Evolutionary conservation across 2,797 vertebrate species (phyloP).

Genomic region (Enteromius anoplus): DNA sequence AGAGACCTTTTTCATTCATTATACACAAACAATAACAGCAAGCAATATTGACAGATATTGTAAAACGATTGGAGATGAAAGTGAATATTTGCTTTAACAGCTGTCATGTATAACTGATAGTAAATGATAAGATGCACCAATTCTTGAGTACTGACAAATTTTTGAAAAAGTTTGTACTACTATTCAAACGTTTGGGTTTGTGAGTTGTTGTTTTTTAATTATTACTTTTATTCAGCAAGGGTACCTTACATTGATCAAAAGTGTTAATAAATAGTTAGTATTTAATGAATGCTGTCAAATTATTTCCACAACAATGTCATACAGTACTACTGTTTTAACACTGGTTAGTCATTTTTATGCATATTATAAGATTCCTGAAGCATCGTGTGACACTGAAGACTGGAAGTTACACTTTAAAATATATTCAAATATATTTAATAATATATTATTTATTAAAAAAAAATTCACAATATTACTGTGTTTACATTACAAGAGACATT

Average conservation of each 20-base stretch:
- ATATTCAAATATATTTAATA: not conserved
- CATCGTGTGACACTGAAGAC: not conserved
- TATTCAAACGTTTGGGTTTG: not conserved
- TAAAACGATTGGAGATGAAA: not conserved
- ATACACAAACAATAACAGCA: conserved; percentile 28
- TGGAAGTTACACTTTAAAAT: too few relatives aligned
- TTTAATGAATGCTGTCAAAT: not conserved
- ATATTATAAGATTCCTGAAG: too few relatives aligned
- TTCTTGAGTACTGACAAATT: not conserved
- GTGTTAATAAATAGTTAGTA: not conserved
- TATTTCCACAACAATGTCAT: not conserved
- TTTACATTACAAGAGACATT: not conserved
- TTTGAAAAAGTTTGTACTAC: not conserved
- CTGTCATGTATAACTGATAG: not conserved
- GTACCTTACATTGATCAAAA: not conserved
- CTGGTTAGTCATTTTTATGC: not conserved
- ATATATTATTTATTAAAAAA: too few relatives aligned
- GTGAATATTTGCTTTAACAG: conserved; percentile 11
- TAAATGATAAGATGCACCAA: not conserved
- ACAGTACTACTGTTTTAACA: not conserved
- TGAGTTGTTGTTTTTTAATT: not conserved
- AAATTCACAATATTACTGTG: not conserved
- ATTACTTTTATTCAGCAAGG: not conserved
- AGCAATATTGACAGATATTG: not conserved
- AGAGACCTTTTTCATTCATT: not conserved